Base-by-base conservation (phyloP, 2,888 invertebrate genomes). In the Caenorhabditis sp. region DNA sequence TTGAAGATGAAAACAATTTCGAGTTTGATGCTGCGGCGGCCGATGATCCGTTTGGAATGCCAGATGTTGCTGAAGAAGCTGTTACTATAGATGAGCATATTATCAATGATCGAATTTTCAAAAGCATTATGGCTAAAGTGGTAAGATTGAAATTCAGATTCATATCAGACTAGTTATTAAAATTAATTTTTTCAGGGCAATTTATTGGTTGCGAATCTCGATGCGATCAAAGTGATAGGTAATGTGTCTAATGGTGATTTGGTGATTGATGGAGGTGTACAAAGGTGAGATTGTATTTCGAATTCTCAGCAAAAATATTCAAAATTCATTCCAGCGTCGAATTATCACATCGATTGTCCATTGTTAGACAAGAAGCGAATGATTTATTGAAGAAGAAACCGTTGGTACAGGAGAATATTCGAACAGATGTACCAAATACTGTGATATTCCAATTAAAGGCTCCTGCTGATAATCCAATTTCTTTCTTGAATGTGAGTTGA, bases 41-140 rank as follows among this genome's bases (percentile, higher is more conserved):
- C 23, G 79, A 81, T 36, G 77, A 77, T 53, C 67, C 70, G n/a
- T 79, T 69, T 56, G 77, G 63, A 0, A n/a, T 54, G 1, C 72
- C 76, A 27, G 76, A 83, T 59, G 49, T 78, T 36, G 83, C 83
- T n/a, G 80, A 80, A 63, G 83, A 83, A 71, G 83, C 83, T 12
- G 68, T 65, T 17, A 68, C 63, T 5, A 76, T 78, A 26, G 83
- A 83, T 63, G 74, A 78, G 23, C 49, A 60, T 26, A 63, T 70
- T 10, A 36, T 71, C 25, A 78, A 76, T 43, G 80, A 82, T 52
- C 49, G 78, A 10, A 73, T 73, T 36, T 82, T 70, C 63, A 70
- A 77, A 58, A 68, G 72, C 31, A 62, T 76, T 8, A 82, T 82
- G 82, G 71, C 78, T 1, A 76, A 79, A 65, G 67, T 71, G 36